phyloP scores from a whole-genome alignment of 2,797 vertebrate genomes.

The Sitta carolinensis region DNA sequence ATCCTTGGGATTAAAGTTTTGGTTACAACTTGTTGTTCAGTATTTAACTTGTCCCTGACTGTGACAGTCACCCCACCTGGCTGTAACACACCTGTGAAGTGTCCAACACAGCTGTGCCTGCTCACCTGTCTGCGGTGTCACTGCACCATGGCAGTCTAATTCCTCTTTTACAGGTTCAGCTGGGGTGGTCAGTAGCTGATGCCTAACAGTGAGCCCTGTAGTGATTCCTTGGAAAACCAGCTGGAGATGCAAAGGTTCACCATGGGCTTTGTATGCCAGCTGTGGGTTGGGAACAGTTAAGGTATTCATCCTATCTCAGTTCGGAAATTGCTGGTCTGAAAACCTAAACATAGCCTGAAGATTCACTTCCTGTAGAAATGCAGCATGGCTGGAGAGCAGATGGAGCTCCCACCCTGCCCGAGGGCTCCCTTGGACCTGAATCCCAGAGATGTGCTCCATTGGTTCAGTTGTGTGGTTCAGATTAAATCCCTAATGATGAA shows the following conservation, averaged over 20 bases:
- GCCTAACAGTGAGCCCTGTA: neutral
- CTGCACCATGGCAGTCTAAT: neutral
- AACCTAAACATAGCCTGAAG: neutral
- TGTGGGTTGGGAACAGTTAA: neutral
- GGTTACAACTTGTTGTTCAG: constrained; percentile 76
- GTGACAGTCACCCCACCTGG: neutral
- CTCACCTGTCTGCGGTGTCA: neutral
- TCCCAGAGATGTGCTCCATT: neutral
- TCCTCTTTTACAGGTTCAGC: neutral
- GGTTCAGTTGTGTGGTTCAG: neutral
- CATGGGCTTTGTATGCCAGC: neutral
- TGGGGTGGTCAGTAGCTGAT: neutral
- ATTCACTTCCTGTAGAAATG: neutral
- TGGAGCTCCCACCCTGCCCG: neutral
- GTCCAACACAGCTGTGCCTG: neutral
- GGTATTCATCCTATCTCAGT: neutral
- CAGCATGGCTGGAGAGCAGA: neutral
- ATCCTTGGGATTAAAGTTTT: constrained; percentile 87
- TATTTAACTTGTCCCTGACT: constrained; percentile 63
- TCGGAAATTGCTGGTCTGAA: neutral
- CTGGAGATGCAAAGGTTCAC: neutral
- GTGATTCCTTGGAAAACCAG: neutral
- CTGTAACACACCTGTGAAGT: neutral
- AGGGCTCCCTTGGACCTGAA: no score
- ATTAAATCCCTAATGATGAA: neutral